Evolutionary conservation across 23 tunicate species (phyloP), one percentile per base, ranked within the genome.

Genomic region (Halocynthia aurantium): DNA sequence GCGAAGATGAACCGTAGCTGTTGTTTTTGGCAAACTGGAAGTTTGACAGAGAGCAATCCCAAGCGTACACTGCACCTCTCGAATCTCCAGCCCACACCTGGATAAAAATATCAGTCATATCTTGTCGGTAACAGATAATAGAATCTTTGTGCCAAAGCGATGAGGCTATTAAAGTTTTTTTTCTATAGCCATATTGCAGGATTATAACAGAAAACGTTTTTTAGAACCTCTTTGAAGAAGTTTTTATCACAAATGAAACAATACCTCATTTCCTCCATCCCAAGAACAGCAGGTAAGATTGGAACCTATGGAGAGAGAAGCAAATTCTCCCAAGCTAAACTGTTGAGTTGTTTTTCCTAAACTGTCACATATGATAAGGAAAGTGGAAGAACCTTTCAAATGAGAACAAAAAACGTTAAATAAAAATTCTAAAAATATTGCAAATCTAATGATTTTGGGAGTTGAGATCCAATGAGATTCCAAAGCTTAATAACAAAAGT

Each of bases 31-130:
- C 44, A 31, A 31, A 49, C 15, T 49, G 70, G 22, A 49, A 65
- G 19, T 9, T 8, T 5, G 31, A 49, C 22, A 49, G 9, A 0
- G 70, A 53, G 31, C 55, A 62, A 54, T 74, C 75, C 95, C 95
- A 88, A 52, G 80, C 81, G 70, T 78, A 88, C 50, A 88, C 50
- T 6, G 81, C 78, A 6, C 95, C 95, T 19, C 22, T 53, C 20
- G 84, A 70, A 73, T 88, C 95, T 12, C 95, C 95, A 15, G 81
- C 82, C 88, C 88, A 88, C 20, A 88, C 84, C 95, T 88, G 22
- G 21, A 73, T 8, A 31, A 73, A 70, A 9, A 18, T 15, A 49
- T 10, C 22, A 65, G 31, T 74, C 78, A 0, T 54, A 74, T 64
- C 63, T 74, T 21, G 40, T 74, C 5, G 2, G 44, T 74, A 11